These are phyloP conservation scores for Liopterus haemorrhoidalis DNA, from an alignment of 2,888 invertebrate species.

Conservation along the genomic window DNA sequence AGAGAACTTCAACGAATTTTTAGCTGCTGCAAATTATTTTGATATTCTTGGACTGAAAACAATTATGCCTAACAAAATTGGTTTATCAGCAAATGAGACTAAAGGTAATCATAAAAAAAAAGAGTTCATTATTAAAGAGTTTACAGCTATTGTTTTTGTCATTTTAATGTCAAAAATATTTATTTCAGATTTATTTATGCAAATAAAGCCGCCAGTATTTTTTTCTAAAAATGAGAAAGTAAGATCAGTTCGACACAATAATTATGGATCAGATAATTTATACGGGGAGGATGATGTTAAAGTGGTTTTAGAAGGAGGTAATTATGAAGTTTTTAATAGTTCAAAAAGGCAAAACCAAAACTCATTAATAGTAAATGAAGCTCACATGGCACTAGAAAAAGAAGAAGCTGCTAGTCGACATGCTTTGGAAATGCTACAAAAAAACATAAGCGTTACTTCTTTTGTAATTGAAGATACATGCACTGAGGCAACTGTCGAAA, in stretches of 20 bases:
- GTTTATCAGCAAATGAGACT: conserved; percentile 27
- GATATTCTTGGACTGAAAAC: conserved; percentile 58
- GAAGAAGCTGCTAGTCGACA: conserved; percentile 46
- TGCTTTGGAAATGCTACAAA: conserved; percentile 45
- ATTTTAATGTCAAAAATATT: background rate
- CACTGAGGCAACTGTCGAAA: conserved; percentile 43
- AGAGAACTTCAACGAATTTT: conserved; percentile 60
- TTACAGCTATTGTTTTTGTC: no score
- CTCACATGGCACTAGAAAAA: conserved; percentile 44
- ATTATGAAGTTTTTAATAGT: conserved; percentile 24
- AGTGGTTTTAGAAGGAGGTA: background rate
- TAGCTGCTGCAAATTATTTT: conserved; percentile 64
- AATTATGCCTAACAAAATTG: conserved; percentile 52
- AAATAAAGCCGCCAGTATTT: conserved; percentile 15
- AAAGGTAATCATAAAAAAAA: background rate
- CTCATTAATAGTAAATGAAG: conserved; percentile 39
- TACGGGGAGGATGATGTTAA: background rate
- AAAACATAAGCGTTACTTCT: conserved; percentile 43
- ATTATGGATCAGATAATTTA: no score
- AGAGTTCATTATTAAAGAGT: no score
- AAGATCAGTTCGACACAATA: conserved; percentile 11
- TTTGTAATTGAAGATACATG: conserved; percentile 45
- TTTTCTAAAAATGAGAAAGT: conserved; percentile 18
- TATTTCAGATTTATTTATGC: conserved; percentile 4
- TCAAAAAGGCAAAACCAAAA: conserved; percentile 38